A percentile compares a stretch with the other conserved stretches of the same genome.
These are phyloP conservation scores for Abrostola triplasia DNA, from an alignment of 2,888 invertebrate species.

Conservation along the genomic window DNA sequence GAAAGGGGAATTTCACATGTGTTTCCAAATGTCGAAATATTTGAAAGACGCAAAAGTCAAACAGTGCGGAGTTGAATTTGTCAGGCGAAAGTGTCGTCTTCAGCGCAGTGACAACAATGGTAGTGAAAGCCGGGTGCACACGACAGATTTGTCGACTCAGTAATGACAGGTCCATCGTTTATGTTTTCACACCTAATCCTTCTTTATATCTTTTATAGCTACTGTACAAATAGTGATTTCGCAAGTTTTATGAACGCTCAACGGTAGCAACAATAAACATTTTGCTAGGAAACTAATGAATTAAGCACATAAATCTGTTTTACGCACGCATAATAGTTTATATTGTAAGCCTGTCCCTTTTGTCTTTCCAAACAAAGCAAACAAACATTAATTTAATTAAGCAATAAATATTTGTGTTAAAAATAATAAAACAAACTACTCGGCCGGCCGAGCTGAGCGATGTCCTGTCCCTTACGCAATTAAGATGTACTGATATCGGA, in stretches of 20 bases:
- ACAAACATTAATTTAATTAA: slow-evolving; percentile 53
- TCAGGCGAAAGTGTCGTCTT: slow-evolving; percentile 72
- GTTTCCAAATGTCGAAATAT: slow-evolving; percentile 56
- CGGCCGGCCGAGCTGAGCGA: slow-evolving; percentile 38
- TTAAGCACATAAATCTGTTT: slow-evolving; percentile 15
- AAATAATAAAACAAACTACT: slow-evolving; percentile 45
- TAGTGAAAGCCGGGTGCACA: slow-evolving; percentile 73
- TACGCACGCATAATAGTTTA: slow-evolving; percentile 4
- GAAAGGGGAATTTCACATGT: slow-evolving; percentile 61
- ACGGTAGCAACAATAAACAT: slow-evolving; percentile 35
- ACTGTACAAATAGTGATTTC: slow-evolving; percentile 43
- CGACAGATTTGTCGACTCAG: slow-evolving; percentile 64
- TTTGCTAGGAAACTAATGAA: slow-evolving; percentile 11
- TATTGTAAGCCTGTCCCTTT: slow-evolving; percentile 7
- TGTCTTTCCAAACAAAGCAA: slow-evolving; percentile 37
- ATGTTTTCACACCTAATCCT: slow-evolving; percentile 58
- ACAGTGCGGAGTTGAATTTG: slow-evolving; percentile 65
- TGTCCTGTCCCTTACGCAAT: slow-evolving; percentile 53
- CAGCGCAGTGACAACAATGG: slow-evolving; percentile 69
- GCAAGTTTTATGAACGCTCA: slow-evolving; percentile 29
- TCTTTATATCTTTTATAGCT: slow-evolving; percentile 48
- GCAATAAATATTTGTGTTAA: slow-evolving; percentile 53
- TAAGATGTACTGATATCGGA: slow-evolving; percentile 54
- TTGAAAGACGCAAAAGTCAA: slow-evolving; percentile 62
- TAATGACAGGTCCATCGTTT: slow-evolving; percentile 64